These are phyloP conservation scores for Ageneiosus marmoratus DNA, from an alignment of 2,113 vertebrate species.

Conservation along the genomic window DNA sequence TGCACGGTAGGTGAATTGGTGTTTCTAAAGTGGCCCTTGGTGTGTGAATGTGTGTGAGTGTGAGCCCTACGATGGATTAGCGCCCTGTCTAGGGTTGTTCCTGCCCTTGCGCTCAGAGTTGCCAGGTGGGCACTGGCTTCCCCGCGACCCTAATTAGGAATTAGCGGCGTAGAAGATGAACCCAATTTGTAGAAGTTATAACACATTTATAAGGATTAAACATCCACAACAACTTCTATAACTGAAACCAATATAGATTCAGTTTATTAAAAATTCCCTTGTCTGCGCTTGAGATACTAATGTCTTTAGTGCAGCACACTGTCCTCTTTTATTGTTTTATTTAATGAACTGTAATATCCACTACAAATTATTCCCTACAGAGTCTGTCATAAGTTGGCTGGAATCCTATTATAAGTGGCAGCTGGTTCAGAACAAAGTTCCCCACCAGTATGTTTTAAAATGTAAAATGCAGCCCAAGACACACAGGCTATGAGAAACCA, in stretches of 20 bases:
- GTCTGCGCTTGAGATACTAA: background rate
- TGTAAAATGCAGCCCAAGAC: background rate
- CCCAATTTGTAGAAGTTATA: background rate
- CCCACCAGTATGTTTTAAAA: background rate
- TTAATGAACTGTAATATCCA: background rate
- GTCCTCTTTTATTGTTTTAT: background rate
- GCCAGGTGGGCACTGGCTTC: too few relatives aligned
- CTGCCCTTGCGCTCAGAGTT: too few relatives aligned
- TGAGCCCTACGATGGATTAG: too few relatives aligned
- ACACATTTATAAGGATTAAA: background rate
- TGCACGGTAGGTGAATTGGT: too few relatives aligned
- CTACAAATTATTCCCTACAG: background rate
- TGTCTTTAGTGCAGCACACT: background rate
- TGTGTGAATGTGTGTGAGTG: too few relatives aligned
- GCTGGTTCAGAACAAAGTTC: background rate
- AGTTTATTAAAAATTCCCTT: background rate
- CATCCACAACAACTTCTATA: background rate
- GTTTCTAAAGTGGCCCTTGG: too few relatives aligned
- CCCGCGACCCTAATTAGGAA: too few relatives aligned
- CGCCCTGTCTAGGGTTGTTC: too few relatives aligned
- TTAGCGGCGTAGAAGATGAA: too few relatives aligned
- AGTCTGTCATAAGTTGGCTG: background rate
- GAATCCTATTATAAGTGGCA: background rate
- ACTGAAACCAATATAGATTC: background rate
- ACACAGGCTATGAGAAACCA: background rate